These are phyloP conservation scores for Oceanites oceanicus DNA, from an alignment of 2,113 vertebrate genomes.

Conservation along the genomic window DNA sequence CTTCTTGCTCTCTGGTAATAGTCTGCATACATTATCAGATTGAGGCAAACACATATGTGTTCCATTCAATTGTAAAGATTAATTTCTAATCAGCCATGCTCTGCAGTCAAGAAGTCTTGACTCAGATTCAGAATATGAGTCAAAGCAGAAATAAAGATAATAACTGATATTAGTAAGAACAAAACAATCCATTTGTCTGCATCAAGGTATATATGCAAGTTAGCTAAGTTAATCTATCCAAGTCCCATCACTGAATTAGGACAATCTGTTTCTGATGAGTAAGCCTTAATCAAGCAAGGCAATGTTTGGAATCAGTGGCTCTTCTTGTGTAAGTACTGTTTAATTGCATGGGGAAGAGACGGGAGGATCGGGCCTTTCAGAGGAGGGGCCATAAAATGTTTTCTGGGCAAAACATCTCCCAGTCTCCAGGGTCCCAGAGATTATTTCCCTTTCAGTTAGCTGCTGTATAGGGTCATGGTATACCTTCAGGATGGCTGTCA, in stretches of 20 bases:
- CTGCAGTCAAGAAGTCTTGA: slow-evolving; percentile 2
- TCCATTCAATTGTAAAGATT: not conserved
- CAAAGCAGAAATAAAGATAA: slow-evolving; percentile 48
- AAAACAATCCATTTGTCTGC: not conserved
- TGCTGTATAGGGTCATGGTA: not conserved
- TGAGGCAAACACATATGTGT: not conserved
- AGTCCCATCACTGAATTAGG: not conserved
- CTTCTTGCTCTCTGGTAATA: not conserved
- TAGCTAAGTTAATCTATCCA: not conserved
- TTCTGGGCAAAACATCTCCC: not conserved
- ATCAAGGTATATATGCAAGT: not conserved
- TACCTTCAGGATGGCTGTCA: not conserved
- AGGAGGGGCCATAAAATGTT: not conserved
- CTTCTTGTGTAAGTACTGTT: not conserved
- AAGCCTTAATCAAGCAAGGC: not conserved
- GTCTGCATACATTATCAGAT: not conserved
- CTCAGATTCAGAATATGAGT: slow-evolving; percentile 27
- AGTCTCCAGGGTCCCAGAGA: not conserved
- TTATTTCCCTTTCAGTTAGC: not conserved
- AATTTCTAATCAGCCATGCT: not conserved
- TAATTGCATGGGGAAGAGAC: not conserved
- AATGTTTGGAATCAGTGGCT: not conserved
- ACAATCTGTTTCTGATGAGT: not conserved
- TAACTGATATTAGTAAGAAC: slow-evolving; percentile 2
- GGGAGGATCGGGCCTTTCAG: not conserved